Evolutionary conservation across 2,888 invertebrate species (phyloP), one percentile per base, ranked within the genome.

Genomic region (Aspidapion aeneum): DNA sequence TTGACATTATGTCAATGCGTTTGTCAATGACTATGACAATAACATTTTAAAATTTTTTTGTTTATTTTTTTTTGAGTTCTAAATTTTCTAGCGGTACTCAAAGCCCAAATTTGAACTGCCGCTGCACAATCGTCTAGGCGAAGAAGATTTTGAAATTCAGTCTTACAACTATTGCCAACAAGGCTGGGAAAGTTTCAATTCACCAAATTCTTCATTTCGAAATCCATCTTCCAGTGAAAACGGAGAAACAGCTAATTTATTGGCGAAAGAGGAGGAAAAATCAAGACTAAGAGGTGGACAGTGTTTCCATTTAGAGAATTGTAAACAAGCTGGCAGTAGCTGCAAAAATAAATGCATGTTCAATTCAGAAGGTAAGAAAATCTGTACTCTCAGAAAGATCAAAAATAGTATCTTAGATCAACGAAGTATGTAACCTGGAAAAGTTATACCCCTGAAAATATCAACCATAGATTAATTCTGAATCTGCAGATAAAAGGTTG

Each of bases 11-110:
- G n/a, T n/a, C n/a, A n/a, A n/a, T n/a, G n/a, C n/a, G n/a, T n/a
- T n/a, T n/a, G n/a, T n/a, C n/a, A n/a, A n/a, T n/a, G n/a, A n/a
- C n/a, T n/a, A n/a, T n/a, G n/a, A n/a, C n/a, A n/a, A n/a, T n/a
- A n/a, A n/a, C n/a, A n/a, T n/a, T n/a, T n/a, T n/a, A n/a, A n/a
- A n/a, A n/a, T n/a, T n/a, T n/a, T n/a, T n/a, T n/a, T n/a, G n/a
- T n/a, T n/a, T n/a, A n/a, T n/a, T n/a, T n/a, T n/a, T n/a, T n/a
- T n/a, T n/a, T n/a, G n/a, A n/a, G n/a, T 52, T 55, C 21, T 21
- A 58, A 35, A 70, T 69, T 68, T 70, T 70, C 62, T 59, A 70
- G 70, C 70, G 35, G 35, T 35, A 35, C 35, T 3, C 35, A 35
- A 35, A 12, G 12, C 35, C 35, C 35, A 12, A 35, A 35, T 7